Evolutionary conservation across 2,113 vertebrate genomes (phyloP), one percentile per base, ranked within the genome.

Genomic region (Lynx canadensis): DNA sequence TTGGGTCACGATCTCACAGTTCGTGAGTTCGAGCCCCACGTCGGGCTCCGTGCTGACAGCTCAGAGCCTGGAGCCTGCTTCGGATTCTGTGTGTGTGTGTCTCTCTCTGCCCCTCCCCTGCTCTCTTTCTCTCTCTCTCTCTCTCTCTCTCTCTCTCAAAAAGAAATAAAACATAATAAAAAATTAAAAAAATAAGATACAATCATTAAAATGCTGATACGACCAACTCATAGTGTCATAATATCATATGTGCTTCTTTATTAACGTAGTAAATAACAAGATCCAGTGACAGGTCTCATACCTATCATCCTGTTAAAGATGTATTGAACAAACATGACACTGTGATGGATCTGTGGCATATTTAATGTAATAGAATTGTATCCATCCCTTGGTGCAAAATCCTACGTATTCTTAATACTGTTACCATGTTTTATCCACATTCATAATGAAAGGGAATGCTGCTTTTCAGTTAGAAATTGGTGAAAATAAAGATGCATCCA

Each of bases 261-360:
- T 71, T 86, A 71, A 69, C 5, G 10, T 3, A 89, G 33, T 48
- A 41, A 57, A n/a, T 55, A 57, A 31, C 1, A 60, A 66, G 45
- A 60, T 36, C 78, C 76, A 84, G 36, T 29, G 10, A 11, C 18
- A 36, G 50, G 41, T 69, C n/a, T 69, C 36, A 7, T 15, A 45
- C 33, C 13, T 33, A 36, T 13, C 4, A 3, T 68, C 25, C 25
- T 31, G 3, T 71, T 29, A 85, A 65, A 89, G 50, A 8, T 1
- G 1, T 14, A 5, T 25, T 7, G 25, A 31, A 11, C 7, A 41
- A 21, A 36, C 25, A 29, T 1, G 4, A 48, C 19, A 1, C 55
- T 69, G 36, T 83, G 90, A 94, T 5, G 18, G 31, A 60, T 29
- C 4, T 57, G 16, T 57, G 71, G 33, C 41, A 16, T 11, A 23